Conservation (phyloP, 2,797 vertebrate species). For the Gadopsis marmoratus region DNA sequence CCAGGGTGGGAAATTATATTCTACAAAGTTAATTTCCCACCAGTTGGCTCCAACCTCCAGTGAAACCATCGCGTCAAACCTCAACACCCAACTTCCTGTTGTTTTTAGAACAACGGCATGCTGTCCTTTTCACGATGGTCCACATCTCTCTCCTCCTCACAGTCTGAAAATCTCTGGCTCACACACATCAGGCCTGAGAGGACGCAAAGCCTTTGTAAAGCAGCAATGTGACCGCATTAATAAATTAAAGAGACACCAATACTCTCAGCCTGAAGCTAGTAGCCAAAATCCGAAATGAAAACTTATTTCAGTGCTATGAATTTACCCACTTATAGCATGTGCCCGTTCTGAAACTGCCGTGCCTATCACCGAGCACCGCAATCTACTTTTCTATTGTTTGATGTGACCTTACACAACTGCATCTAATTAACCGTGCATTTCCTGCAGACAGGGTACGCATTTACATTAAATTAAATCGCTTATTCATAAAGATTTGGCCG, state of each 20-base stretch:
- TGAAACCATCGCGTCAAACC: neutral
- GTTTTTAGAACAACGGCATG: neutral
- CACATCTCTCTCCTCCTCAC: neutral
- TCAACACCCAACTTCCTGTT: neutral
- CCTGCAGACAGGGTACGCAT: constrained; percentile 10
- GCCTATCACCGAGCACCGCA: constrained; percentile 22
- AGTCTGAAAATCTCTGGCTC: constrained; percentile 19
- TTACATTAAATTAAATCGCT: constrained; percentile 36
- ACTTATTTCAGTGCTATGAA: constrained; percentile 28
- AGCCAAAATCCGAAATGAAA: constrained; percentile 41
- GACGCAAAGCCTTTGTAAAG: constrained; percentile 39
- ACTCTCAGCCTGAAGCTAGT: constrained; percentile 50
- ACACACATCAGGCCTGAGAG: constrained; percentile 41
- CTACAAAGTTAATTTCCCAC: too few species aligned
- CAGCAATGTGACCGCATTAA: constrained; percentile 38
- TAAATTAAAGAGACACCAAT: constrained; percentile 67
- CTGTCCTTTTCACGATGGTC: neutral
- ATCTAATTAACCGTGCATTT: constrained; percentile 10
- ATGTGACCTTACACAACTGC: constrained; percentile 20
- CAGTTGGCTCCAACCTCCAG: neutral
- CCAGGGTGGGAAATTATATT: too few species aligned
- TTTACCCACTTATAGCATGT: neutral
- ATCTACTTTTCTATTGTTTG: constrained; percentile 21
- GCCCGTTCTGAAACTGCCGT: constrained; percentile 42
- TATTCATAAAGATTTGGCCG: constrained; percentile 23